Evolutionary conservation across 2,888 invertebrate species (phyloP).

Genomic region (Drosophila differens): DNA sequence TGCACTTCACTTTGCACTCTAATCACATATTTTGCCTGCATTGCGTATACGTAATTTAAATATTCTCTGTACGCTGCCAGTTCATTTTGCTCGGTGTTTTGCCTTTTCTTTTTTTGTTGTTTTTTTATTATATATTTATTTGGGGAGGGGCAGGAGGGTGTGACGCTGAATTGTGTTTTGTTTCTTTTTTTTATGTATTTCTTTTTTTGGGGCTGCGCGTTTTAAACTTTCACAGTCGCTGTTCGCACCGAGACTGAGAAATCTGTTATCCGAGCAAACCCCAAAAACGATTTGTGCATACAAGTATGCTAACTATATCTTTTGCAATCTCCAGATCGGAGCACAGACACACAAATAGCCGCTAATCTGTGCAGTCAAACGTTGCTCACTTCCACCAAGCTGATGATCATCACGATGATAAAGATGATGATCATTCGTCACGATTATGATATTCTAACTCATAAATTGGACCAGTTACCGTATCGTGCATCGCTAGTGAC

Average conservation of each 20-base stretch:
- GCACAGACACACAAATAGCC: conserved; percentile 21
- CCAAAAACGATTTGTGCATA: conserved; percentile 75
- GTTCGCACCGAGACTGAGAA: conserved; percentile 84
- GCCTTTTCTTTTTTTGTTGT: not conserved
- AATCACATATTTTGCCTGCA: conserved; percentile 20
- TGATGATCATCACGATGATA: conserved; percentile 3
- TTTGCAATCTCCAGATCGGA: conserved; percentile 68
- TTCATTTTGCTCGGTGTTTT: not conserved
- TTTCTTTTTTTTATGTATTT: not conserved
- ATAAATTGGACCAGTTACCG: conserved; percentile 60
- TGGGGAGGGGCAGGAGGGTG: not conserved
- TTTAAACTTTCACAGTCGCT: conserved; percentile 72
- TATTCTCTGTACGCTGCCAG: not conserved
- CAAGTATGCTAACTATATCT: conserved; percentile 54
- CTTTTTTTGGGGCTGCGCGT: conserved; percentile 26
- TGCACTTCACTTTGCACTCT: conserved; percentile 21
- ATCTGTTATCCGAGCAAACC: conserved; percentile 78
- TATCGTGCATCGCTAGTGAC: conserved; percentile 50
- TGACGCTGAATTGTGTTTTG: not conserved
- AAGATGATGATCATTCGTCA: conserved; percentile 20
- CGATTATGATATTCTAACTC: conserved; percentile 64
- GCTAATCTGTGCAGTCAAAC: conserved; percentile 47
- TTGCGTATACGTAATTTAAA: conserved; percentile 26
- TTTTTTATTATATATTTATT: not conserved
- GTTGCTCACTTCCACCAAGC: conserved; percentile 37